phyloP scores from a whole-genome alignment of 2,797 vertebrate species.

The Oryzias dopingdopingensis region DNA sequence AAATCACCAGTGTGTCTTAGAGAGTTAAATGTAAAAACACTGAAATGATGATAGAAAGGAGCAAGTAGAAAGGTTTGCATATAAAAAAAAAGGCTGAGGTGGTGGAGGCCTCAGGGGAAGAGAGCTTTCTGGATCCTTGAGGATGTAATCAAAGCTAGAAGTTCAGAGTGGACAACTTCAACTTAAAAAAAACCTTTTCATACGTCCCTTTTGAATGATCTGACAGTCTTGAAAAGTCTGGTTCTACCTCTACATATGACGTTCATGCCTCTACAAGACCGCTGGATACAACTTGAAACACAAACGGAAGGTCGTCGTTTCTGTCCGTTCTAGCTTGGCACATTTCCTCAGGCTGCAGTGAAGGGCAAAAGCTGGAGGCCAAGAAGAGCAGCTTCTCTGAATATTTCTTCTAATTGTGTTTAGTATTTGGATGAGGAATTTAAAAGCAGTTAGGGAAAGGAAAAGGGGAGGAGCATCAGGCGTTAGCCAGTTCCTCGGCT shows the following conservation, averaged over 20 bases:
- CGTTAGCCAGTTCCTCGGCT: constrained; percentile 90
- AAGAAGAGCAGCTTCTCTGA: constrained; percentile 21
- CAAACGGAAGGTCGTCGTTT: constrained; percentile 36
- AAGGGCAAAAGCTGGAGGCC: constrained; percentile 45
- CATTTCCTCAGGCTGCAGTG: constrained; percentile 56
- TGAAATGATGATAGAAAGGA: constrained; percentile 71
- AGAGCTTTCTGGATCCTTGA: constrained; percentile 54
- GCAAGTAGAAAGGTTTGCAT: constrained; percentile 75
- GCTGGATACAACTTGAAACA: constrained; percentile 22
- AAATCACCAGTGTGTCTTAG: constrained; percentile 29
- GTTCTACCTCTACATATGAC: constrained; percentile 38
- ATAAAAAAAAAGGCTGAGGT: constrained; percentile 58
- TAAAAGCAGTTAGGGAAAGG: constrained; percentile 22
- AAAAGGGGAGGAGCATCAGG: constrained; percentile 65
- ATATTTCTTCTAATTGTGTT: constrained; percentile 37
- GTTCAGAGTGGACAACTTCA: constrained; percentile 29
- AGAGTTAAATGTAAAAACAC: constrained; percentile 53
- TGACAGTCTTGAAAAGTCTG: constrained; percentile 10
- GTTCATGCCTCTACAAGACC: constrained; percentile 30
- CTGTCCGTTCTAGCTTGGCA: constrained; percentile 54
- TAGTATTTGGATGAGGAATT: constrained; percentile 23
- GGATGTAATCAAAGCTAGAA: constrained; percentile 56
- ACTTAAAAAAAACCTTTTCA: constrained; percentile 25
- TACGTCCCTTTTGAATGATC: constrained; percentile 16
- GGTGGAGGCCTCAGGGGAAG: constrained; percentile 59